Percentiles rank a stretch among this genome's conserved stretches.
Evolutionary conservation across 2,888 invertebrate species (phyloP).

Genomic region (Chaitophorus viminalis): DNA sequence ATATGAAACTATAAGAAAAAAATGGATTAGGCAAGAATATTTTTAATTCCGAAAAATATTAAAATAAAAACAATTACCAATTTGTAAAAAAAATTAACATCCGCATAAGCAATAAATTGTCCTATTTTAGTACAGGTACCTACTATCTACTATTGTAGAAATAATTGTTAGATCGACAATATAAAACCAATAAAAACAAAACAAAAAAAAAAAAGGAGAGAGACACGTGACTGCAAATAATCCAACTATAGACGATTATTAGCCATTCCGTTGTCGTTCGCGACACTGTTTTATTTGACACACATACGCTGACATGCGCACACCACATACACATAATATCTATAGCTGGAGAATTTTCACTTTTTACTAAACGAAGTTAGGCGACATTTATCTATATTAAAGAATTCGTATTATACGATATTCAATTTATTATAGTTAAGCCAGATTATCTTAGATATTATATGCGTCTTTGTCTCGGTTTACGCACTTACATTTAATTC

Average conservation of each 20-base stretch:
- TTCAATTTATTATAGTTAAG: neutral
- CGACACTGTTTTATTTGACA: conserved; percentile 43
- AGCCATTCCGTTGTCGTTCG: conserved; percentile 34
- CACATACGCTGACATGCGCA: conserved; percentile 6
- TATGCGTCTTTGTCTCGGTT: neutral
- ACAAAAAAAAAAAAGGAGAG: neutral
- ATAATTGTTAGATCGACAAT: neutral
- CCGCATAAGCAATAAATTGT: too few species aligned
- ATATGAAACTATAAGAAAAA: neutral
- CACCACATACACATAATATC: too few species aligned
- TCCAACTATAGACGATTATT: conserved; percentile 23
- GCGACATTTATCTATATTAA: neutral
- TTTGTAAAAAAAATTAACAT: neutral
- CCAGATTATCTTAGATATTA: neutral
- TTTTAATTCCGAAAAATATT: neutral
- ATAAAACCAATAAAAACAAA: conserved; percentile 9
- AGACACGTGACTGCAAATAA: conserved; percentile 35
- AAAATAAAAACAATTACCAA: neutral
- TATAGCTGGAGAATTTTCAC: conserved; percentile 23
- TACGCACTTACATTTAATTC: too few species aligned
- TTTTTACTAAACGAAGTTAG: conserved; percentile 22
- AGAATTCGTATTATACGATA: neutral
- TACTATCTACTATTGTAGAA: neutral
- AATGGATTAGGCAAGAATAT: neutral
- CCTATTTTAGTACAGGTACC: neutral